These are phyloP conservation scores for Potorous gilbertii DNA, from an alignment of 2,797 vertebrate species.

Conservation along the genomic window DNA sequence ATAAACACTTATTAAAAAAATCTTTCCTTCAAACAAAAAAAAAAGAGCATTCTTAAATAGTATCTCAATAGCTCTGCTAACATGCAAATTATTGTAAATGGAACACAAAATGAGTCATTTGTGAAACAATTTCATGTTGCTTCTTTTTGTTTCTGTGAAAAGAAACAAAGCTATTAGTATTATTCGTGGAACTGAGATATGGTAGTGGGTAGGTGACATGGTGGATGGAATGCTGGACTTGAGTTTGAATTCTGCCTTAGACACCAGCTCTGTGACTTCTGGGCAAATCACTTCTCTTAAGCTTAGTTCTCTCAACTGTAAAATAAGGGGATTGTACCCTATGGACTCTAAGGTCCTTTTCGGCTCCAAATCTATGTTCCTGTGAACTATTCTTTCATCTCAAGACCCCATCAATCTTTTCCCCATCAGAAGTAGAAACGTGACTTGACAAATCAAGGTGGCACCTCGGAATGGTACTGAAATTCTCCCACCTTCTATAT, in stretches of 20 bases:
- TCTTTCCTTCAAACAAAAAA: slow-evolving; percentile 16
- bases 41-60: neutral
- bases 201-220: neutral
- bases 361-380: neutral
- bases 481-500: neutral
- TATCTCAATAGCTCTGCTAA: neutral
- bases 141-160: neutral
- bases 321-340: neutral
- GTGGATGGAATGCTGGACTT: neutral
- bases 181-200: neutral
- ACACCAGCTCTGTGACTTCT: neutral
- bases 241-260: neutral
- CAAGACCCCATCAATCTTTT: neutral
- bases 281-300: neutral
- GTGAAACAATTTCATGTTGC: slow-evolving; percentile 25
- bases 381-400: neutral
- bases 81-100: slow-evolving; percentile 25
- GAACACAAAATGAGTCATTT: slow-evolving; percentile 4
- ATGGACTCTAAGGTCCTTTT: neutral
- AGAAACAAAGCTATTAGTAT: neutral
- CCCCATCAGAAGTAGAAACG: neutral
- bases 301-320: neutral
- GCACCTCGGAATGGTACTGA: neutral
- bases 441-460: neutral
- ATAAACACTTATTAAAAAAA: slow-evolving; percentile 38